Conservation (phyloP, 2,113 vertebrate genomes). For the Lampris incognitus region DNA sequence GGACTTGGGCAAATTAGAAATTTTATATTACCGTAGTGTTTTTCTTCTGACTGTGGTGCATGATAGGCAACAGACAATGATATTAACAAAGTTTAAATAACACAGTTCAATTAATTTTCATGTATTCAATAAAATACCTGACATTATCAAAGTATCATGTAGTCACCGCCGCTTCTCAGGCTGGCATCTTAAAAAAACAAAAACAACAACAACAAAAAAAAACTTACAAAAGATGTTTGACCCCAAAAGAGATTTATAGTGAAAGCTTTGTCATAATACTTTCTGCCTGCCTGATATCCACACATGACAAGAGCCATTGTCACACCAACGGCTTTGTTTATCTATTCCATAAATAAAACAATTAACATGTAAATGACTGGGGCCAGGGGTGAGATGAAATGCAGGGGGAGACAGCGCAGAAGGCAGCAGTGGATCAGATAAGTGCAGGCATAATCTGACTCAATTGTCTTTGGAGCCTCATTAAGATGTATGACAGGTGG, state of each 20-base stretch:
- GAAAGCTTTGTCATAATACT: conserved; percentile 1
- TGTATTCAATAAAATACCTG: no score
- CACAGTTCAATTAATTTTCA: no score
- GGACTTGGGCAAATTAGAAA: no score
- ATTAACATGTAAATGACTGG: conserved; percentile 39
- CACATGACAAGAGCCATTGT: conserved; percentile 25
- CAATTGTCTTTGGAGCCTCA: conserved; percentile 45
- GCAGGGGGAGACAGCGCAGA: conserved; percentile 12
- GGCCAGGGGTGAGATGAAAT: conserved; percentile 20
- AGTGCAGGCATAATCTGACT: conserved; percentile 25
- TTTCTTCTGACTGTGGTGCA: no score
- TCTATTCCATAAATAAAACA: conserved; percentile 43
- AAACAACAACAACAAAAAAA: no score
- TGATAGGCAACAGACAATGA: no score
- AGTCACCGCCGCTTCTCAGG: no score
- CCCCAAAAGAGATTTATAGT: conserved; percentile 18
- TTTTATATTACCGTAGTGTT: no score
- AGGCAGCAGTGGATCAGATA: conserved; percentile 47
- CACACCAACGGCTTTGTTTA: conserved; percentile 61
- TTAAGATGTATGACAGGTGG: conserved; percentile 61
- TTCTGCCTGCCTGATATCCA: background rate
- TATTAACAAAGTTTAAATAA: no score
- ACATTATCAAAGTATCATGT: no score
- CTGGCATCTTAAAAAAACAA: no score
- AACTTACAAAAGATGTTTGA: no score